phyloP scores from a whole-genome alignment of 2,888 invertebrate genomes.

The Linnaemya tessellans region DNA sequence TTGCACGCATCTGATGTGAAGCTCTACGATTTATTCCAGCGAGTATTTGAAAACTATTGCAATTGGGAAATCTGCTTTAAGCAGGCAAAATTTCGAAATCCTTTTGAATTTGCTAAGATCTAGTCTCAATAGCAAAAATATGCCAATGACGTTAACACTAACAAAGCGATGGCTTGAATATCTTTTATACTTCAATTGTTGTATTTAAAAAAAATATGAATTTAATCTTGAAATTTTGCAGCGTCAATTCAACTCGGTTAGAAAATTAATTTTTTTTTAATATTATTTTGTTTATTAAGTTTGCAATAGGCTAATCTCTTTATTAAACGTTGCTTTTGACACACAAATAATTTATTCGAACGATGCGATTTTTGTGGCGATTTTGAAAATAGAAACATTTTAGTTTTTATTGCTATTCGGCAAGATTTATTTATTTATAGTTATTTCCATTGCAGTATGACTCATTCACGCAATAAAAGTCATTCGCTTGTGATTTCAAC shows the following conservation, averaged over 20 bases:
- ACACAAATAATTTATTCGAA: slow-evolving; percentile 31
- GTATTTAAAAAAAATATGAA: neutral
- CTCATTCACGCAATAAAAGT: slow-evolving; percentile 73
- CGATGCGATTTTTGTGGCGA: neutral
- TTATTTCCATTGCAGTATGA: slow-evolving; percentile 57
- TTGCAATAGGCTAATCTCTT: slow-evolving; percentile 47
- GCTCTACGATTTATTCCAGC: too few species aligned
- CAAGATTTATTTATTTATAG: slow-evolving; percentile 52
- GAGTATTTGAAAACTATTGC: too few species aligned
- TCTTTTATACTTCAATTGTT: neutral
- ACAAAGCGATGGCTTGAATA: neutral
- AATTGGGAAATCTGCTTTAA: too few species aligned
- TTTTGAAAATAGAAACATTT: slow-evolving; percentile 35
- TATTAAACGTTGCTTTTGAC: slow-evolving; percentile 53
- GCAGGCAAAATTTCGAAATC: too few species aligned
- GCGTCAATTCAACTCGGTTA: neutral
- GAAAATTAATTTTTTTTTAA: neutral
- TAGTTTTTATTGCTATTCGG: slow-evolving; percentile 21
- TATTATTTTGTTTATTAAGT: neutral
- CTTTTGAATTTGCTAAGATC: too few species aligned
- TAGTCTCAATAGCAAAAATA: too few species aligned
- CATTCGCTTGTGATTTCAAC: slow-evolving; percentile 72
- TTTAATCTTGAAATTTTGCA: slow-evolving; percentile 23
- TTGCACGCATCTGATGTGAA: too few species aligned
- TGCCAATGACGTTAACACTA: too few species aligned